A percentile compares a stretch with the other conserved stretches of the same genome.
These are phyloP conservation scores for Selene dorsalis DNA, from an alignment of 2,797 vertebrate species.

Conservation along the genomic window DNA sequence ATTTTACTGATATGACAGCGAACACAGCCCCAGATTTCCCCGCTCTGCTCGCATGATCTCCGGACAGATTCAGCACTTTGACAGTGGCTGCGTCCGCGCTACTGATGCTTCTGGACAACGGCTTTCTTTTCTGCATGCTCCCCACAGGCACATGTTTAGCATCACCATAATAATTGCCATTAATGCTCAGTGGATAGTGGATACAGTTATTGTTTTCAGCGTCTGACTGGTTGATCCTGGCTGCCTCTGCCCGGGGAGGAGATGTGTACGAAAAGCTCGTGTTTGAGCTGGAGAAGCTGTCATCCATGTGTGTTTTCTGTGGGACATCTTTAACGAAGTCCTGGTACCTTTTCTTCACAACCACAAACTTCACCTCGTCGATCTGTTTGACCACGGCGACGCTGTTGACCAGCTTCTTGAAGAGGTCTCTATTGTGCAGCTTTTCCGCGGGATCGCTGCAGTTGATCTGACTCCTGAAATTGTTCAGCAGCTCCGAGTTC, in stretches of 20 bases:
- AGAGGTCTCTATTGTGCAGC: conserved; percentile 87
- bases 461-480: conserved; percentile 86
- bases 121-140: background rate
- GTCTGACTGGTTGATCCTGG: conserved; percentile 56
- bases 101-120: background rate
- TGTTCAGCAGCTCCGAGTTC: conserved; percentile 86
- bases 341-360: conserved; percentile 84
- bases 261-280: conserved; percentile 38
- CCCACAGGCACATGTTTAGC: background rate
- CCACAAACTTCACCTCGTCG: conserved; percentile 88
- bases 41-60: conserved; percentile 54
- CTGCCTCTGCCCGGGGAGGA: conserved; percentile 17
- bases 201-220: conserved; percentile 79
- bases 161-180: conserved; percentile 18
- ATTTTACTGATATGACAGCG: conserved; percentile 78
- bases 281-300: conserved; percentile 42
- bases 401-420: conserved; percentile 90
- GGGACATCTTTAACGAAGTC: conserved; percentile 64
- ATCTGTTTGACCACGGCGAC: conserved; percentile 89
- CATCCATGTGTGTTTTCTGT: conserved; percentile 46
- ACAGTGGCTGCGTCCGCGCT: conserved; percentile 61
- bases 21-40: conserved; percentile 77
- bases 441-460: conserved; percentile 82
- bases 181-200: conserved; percentile 12
- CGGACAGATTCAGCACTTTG: conserved; percentile 72